Evolutionary conservation across 2,888 invertebrate species (phyloP), one percentile per base, ranked within the genome.

Genomic region (Chymomyza amoena): DNA sequence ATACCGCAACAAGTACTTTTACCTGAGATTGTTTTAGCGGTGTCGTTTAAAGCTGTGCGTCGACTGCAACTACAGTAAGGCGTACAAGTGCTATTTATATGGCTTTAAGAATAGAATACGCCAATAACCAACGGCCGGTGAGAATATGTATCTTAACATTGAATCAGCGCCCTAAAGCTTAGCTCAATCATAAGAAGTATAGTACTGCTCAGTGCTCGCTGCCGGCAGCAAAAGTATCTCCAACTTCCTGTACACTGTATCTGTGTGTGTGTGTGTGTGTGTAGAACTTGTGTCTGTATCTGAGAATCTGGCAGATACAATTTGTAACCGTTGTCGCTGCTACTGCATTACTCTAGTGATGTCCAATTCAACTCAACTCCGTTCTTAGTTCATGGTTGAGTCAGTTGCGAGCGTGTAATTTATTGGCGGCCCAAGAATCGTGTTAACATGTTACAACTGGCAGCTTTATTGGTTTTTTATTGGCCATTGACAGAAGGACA

Each of bases 401-500:
- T 57, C 18, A 25, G 57, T 57, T 18, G 57, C 20, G 10, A 15
- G 18, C 18, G 15, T 57, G 87, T 87, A 80, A 83, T 83, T 83
- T 83, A 83, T 83, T 72, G 66, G 56, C 69, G 65, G 32, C 68
- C 54, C 28, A 69, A 65, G 73, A 75, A 77, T 75, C 78, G 75
- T 81, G 87, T 88, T 85, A 82, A 88, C 88, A 80, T 69, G 69
- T 71, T 70, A 69, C 69, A 63, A 57, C 57, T 84, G 83, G 85
- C 83, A 87, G 87, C 83, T 87, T 84, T 84, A 84, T 84, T 84
- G 83, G 87, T 77, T 87, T 90, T 90, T 89, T 90, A 89, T 90
- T 89, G 87, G 87, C 77, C 88, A 88, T 88, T 89, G 90, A 87
- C 90, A 88, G 90, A 90, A 91, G 91, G 90, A 89, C 90, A 90